Base-by-base conservation (phyloP, 2,113 vertebrate genomes). In the Alaudala cheleensis region DNA sequence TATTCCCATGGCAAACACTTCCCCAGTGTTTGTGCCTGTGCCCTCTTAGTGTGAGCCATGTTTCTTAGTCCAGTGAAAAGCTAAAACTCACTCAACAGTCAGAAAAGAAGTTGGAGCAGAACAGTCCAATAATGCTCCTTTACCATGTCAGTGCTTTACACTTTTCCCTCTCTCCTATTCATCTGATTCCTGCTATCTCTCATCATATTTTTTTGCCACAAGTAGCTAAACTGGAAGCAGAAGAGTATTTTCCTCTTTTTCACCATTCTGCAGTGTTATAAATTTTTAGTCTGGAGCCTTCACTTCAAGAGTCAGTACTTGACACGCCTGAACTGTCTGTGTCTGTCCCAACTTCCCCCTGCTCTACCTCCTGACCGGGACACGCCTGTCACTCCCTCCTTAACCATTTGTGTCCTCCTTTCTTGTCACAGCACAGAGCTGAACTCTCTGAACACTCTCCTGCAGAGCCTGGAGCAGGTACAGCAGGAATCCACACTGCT, bases 401-500 rank as follows among this genome's bases (percentile, higher is more conserved):
- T 56, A 78, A 51, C 86, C 61, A 23, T 23, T 34, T 33, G n/a
- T 26, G 40, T 25, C 31, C 62, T 53, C 37, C 34, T 58, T 40
- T 53, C 49, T 31, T 1, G 5, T 16, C 14, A 42, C 5, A 5
- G 37, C 37, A 73, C 34, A 6, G 3, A 9, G 0, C 45, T 64
- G 16, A 90, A 29, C 19, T 6, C 77, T 23, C 57, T 14, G 9
- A 82, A 24, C 6, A 2, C n/a, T 6, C 26, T 70, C 61, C 74
- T 39, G 10, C 56, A 67, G 39, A 86, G 61, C 37, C 62, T 28
- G 13, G 0, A 73, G 81, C 74, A 86, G n/a, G 25, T 31, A 78
- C 1, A 3, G 16, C 57, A 65, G 29, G 64, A 74, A 17, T 0
- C n/a, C 5, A 0, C 9, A 1, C 6, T 11, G 53, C 56, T 71